Percentiles rank a stretch among this genome's conserved stretches.
phyloP scores from a whole-genome alignment of 1,140 invertebrate species.

The Conus betulinus region DNA sequence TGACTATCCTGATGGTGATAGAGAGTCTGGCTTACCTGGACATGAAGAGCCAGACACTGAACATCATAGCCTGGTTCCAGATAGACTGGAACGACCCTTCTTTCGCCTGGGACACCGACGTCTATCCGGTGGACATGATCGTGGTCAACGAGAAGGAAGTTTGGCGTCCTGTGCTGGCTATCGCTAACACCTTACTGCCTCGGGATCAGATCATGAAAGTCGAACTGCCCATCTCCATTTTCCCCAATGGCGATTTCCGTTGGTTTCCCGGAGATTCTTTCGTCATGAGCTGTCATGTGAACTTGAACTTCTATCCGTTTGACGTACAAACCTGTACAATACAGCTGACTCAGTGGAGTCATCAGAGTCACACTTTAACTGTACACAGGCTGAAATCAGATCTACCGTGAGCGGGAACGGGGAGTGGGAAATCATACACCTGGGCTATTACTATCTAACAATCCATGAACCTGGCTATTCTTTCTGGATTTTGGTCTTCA shows the following conservation, averaged over 20 bases:
- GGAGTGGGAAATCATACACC: neutral
- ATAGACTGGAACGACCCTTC: neutral
- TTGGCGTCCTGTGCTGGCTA: conserved; percentile 4
- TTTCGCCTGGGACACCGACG: neutral
- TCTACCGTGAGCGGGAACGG: neutral
- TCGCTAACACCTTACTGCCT: neutral
- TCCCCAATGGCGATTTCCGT: neutral
- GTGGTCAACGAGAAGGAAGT: neutral
- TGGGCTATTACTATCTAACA: neutral
- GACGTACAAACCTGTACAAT: conserved; percentile 96
- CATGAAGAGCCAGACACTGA: conserved; percentile 3
- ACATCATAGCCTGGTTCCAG: neutral
- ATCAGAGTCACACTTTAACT: conserved; percentile 70
- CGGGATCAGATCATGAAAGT: neutral
- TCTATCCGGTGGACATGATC: conserved; percentile 10
- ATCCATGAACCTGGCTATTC: neutral
- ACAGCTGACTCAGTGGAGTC: conserved; percentile 98
- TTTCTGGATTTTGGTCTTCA: conserved; percentile 14
- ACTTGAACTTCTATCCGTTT: conserved; percentile 85
- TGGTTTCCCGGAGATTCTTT: conserved; percentile 18
- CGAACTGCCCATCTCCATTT: neutral
- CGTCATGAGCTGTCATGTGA: conserved; percentile 85
- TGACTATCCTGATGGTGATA: neutral
- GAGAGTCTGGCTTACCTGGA: neutral
- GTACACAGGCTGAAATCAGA: too few relatives aligned